Evolutionary conservation across 1,140 invertebrate species (phyloP), one percentile per base, ranked within the genome.

Genomic region (Zaprionus kolodkinae): DNA sequence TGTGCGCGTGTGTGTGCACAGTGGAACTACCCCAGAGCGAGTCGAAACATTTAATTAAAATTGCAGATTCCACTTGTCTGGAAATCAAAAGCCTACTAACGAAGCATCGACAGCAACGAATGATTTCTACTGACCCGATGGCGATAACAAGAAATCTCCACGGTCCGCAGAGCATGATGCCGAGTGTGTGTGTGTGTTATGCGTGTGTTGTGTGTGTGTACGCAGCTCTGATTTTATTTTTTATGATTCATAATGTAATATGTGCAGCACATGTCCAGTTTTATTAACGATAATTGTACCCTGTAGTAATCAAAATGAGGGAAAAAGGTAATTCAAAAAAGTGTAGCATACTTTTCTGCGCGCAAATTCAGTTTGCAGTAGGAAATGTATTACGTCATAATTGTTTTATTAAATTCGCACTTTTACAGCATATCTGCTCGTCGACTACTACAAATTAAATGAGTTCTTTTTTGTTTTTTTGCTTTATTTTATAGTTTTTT

Each of bases 1-100:
- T 55, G 11, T 52, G 40, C 13, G 33, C 13, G 33, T 11, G 33
- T 64, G 33, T 40, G 25, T 55, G 21, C 54, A 12, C 21, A 15
- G 21, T 60, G 35, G n/a, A 21, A 43, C 36, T n/a, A 13, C 7
- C 35, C 48, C 35, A 54, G 15, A 67, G 52, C 64, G 36, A 67
- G 68, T 72, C 52, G 75, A 79, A 76, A 83, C 64, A 82, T 82
- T 84, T 72, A 65, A 84, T 79, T 83, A 79, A 79, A 79, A 83
- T 84, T 84, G 72, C 61, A 83, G 72, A 83, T 84, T 82, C 56
- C 71, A 72, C 68, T 79, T 72, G 61, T 21, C 63, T 78, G 79
- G 43, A 76, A 81, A 81, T 81, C 79, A 78, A 76, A 79, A 76
- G 62, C 63, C 55, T 63, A 52, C 70, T 40, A 81, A 72, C 50